phyloP scores from a whole-genome alignment of 1,140 invertebrate species.

The Nomia melanderi region DNA sequence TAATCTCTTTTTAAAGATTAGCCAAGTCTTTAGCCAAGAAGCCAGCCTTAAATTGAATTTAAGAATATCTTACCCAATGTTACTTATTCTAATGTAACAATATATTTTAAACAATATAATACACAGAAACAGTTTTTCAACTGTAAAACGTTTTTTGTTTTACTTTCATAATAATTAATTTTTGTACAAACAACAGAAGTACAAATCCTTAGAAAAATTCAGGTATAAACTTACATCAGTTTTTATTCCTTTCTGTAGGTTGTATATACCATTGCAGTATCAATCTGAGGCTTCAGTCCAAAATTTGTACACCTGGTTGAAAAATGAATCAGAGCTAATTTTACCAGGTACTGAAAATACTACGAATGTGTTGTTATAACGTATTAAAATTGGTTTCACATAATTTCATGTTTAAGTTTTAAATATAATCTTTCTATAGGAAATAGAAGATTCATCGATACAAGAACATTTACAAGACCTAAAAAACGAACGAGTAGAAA shows the following conservation, averaged over 20 bases:
- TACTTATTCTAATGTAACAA: too few species aligned
- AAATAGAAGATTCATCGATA: constrained; percentile 74
- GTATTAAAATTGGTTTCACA: constrained; percentile 1
- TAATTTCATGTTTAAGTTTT: neutral
- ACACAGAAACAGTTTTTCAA: too few species aligned
- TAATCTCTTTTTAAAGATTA: neutral
- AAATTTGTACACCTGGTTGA: constrained; percentile 61
- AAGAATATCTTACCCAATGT: too few species aligned
- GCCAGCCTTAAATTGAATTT: too few species aligned
- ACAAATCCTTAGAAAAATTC: too few species aligned
- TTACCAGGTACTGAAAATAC: constrained; percentile 44
- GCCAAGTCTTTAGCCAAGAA: too few species aligned
- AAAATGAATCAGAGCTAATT: constrained; percentile 41
- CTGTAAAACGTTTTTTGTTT: too few species aligned
- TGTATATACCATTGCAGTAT: constrained; percentile 45
- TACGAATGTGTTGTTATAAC: neutral
- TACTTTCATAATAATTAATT: too few species aligned
- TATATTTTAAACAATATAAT: too few species aligned
- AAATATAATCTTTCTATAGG: constrained; percentile 46
- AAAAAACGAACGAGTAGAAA: constrained; percentile 75
- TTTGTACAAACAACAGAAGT: too few species aligned
- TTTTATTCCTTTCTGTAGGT: constrained; percentile 48
- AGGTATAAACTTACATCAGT: constrained; percentile 12
- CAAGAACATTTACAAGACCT: constrained; percentile 80
- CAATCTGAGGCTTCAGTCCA: constrained; percentile 38